Evolutionary conservation across 2,113 vertebrate species (phyloP), one percentile per base, ranked within the genome.

Genomic region (Sphaerodactylus townsendi): DNA sequence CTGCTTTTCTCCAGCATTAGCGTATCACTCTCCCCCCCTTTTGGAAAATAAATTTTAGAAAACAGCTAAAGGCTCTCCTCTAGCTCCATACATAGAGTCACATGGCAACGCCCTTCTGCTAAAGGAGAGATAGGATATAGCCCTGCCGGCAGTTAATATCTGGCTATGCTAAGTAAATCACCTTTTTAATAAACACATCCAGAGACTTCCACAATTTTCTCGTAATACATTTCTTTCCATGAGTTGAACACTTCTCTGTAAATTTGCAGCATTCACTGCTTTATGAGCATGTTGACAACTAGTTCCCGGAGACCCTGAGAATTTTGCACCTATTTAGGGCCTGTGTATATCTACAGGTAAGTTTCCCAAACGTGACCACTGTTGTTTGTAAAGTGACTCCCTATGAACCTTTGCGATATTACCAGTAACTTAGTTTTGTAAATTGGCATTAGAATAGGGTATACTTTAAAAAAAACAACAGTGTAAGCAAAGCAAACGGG

Each of bases 191-290:
- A 73, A 48, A 48, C 25, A 48, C 41, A n/a, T 66, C 65, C 13
- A 33, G 53, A 56, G 53, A 56, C 23, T 33, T 33, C 65, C 65
- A 33, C 65, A 66, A 15, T 85, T 86, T 81, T 87, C 37, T 89
- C 44, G 84, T 72, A 91, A 80, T 87, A 85, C 68, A 87, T 91
- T 87, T 92, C 92, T 23, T 71, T 90, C 76, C 83, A 77, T 83
- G 53, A 56, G 23, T 87, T 87, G 87, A 92, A 85, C 81, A 74
- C 56, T 92, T 88, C 50, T 90, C 77, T 82, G 44, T 71, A 86
- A 92, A 85, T 53, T 35, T 88, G 84, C 77, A 86, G 74, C 89
- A 81, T 15, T 90, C 66, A 46, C 41, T 92, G 17, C 82, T 72
- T 86, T 81, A 86, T 87, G 89, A 77, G 92, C 81, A 85, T 62